phyloP scores from a whole-genome alignment of 1,140 invertebrate genomes.

The Meloidogyne hapla region DNA sequence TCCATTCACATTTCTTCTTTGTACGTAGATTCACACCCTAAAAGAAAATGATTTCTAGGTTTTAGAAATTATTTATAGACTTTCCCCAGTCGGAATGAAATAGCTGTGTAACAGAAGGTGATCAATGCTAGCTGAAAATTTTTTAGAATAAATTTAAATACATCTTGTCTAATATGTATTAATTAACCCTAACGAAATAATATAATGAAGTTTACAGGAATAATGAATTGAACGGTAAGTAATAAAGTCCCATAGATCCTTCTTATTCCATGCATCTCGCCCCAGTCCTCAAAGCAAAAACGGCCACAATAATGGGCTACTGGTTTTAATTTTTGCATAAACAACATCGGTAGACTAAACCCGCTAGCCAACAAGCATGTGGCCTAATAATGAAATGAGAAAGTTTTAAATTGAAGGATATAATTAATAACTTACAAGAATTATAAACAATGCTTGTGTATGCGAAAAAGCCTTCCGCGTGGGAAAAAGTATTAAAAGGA shows the following conservation, averaged over 20 bases:
- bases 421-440: conserved; percentile 38
- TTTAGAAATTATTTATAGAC: conserved; percentile 17
- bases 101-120: conserved; percentile 59
- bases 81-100: conserved; percentile 56
- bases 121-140: conserved; percentile 48
- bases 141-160: neutral
- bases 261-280: conserved; percentile 40
- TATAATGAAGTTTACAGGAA: conserved; percentile 36
- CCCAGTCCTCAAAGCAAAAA: conserved; percentile 60
- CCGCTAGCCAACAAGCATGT: conserved; percentile 54
- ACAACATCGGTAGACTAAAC: conserved; percentile 49
- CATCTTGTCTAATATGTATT: too few relatives aligned
- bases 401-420: neutral
- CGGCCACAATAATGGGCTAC: conserved; percentile 55
- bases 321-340: conserved; percentile 52
- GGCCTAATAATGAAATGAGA: conserved; percentile 37
- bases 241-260: conserved; percentile 55
- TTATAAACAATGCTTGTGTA: conserved; percentile 53
- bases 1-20: conserved; percentile 53
- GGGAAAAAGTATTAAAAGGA: conserved; percentile 59
- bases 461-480: conserved; percentile 61
- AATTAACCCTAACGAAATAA: neutral
- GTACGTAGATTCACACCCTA: conserved; percentile 56
- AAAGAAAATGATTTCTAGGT: conserved; percentile 4
- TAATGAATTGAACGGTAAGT: conserved; percentile 58